phyloP scores from a whole-genome alignment of 2,797 vertebrate species.

The Graptemys geographica region DNA sequence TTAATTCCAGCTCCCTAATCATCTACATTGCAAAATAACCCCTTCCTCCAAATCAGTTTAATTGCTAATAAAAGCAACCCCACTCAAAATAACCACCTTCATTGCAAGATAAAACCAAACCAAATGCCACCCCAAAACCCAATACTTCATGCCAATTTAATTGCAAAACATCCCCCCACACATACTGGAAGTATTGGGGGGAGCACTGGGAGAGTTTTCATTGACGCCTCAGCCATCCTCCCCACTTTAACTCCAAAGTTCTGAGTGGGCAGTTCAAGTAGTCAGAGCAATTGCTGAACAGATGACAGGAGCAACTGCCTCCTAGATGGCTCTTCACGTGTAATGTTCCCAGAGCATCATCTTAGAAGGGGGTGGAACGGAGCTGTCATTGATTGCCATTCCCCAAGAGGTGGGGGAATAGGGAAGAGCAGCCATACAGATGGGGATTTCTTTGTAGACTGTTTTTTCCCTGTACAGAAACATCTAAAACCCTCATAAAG shows the following conservation, averaged over 20 bases:
- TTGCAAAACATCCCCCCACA: background rate
- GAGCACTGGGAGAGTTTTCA: background rate
- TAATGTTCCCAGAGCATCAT: background rate
- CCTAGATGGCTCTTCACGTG: background rate
- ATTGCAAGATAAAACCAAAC: background rate
- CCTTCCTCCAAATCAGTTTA: background rate
- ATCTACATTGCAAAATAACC: background rate
- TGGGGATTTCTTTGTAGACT: background rate
- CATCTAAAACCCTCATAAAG: fast-evolving
- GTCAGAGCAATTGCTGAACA: background rate
- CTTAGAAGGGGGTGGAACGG: background rate
- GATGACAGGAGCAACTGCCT: background rate
- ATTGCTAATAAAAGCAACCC: background rate
- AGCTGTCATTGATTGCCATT: background rate
- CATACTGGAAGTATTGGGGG: background rate
- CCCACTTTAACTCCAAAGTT: background rate
- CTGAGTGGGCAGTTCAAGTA: background rate
- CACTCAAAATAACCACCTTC: background rate
- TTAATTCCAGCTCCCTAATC: background rate
- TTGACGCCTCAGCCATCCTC: background rate
- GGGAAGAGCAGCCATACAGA: background rate
- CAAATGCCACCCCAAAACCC: background rate
- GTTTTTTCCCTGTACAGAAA: background rate
- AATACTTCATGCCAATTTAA: background rate
- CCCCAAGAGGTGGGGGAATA: background rate